Percentiles rank a stretch among this genome's conserved stretches.
Evolutionary conservation across 2,888 invertebrate genomes (phyloP).

Genomic region (Bimastos eiseni): DNA sequence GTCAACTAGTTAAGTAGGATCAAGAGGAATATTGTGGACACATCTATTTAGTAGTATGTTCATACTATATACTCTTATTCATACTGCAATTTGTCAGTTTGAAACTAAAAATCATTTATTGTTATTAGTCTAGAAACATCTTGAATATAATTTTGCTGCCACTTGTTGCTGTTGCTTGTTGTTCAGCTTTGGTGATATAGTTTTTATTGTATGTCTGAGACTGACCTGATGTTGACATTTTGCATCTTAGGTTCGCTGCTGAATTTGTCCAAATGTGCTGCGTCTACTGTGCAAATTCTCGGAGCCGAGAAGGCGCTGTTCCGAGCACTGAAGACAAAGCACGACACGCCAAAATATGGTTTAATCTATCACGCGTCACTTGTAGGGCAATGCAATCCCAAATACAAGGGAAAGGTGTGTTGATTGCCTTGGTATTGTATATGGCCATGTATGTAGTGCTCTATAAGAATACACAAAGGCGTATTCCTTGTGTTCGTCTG

Average conservation of each 20-base stretch:
- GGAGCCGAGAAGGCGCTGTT: conserved; percentile 98
- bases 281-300: conserved; percentile 94
- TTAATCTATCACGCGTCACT: conserved; percentile 93
- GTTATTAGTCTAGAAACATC: not conserved
- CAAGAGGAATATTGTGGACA: too few relatives aligned
- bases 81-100: too few relatives aligned
- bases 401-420: conserved; percentile 80
- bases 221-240: not conserved
- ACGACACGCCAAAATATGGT: conserved; percentile 98
- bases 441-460: not conserved
- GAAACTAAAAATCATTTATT: too few relatives aligned
- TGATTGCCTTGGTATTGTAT: not conserved
- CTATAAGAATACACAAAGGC: too few relatives aligned
- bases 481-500: not conserved
- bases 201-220: not conserved
- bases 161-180: not conserved
- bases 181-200: not conserved
- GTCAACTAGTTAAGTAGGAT: too few relatives aligned
- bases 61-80: too few relatives aligned
- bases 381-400: conserved; percentile 84
- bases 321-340: conserved; percentile 92
- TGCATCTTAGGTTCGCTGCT: conserved; percentile 73
- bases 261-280: conserved; percentile 94
- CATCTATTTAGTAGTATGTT: too few relatives aligned
- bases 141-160: not conserved